phyloP scores from a whole-genome alignment of 1,140 invertebrate genomes.

The Ephestia elutella region DNA sequence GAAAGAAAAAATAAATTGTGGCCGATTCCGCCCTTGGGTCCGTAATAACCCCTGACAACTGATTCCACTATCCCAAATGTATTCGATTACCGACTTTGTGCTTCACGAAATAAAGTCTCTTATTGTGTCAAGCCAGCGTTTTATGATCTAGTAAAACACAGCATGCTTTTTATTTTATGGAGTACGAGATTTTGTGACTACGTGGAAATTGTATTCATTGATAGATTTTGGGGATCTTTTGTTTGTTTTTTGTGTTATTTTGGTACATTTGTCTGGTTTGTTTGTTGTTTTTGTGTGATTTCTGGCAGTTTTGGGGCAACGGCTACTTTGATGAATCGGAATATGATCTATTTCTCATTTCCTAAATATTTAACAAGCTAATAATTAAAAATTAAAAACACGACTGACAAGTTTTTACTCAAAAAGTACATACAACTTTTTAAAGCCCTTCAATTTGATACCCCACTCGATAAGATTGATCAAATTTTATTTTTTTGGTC shows the following conservation, averaged over 20 bases:
- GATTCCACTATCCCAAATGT: background rate
- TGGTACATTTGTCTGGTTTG: too few species aligned
- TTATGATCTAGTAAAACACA: conserved; percentile 1
- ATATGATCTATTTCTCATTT: too few species aligned
- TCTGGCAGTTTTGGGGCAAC: too few species aligned
- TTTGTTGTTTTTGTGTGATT: too few species aligned
- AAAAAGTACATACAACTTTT: too few species aligned
- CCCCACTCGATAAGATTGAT: too few species aligned
- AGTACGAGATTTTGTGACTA: background rate
- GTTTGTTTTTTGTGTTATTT: background rate
- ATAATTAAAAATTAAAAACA: too few species aligned
- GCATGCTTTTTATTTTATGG: conserved; percentile 2
- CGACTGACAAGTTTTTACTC: too few species aligned
- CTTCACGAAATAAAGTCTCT: background rate
- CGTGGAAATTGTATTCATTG: conserved; percentile 2
- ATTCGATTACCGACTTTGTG: background rate
- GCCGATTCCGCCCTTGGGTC: background rate
- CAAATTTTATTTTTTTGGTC: too few species aligned
- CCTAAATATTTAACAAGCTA: too few species aligned
- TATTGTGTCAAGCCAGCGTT: background rate
- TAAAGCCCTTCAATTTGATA: too few species aligned
- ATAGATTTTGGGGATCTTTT: background rate
- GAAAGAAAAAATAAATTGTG: background rate
- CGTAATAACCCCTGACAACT: background rate
- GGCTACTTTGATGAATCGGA: too few species aligned